These are phyloP conservation scores for Perodicticus potto DNA, from an alignment of 2,797 vertebrate genomes.

Conservation along the genomic window DNA sequence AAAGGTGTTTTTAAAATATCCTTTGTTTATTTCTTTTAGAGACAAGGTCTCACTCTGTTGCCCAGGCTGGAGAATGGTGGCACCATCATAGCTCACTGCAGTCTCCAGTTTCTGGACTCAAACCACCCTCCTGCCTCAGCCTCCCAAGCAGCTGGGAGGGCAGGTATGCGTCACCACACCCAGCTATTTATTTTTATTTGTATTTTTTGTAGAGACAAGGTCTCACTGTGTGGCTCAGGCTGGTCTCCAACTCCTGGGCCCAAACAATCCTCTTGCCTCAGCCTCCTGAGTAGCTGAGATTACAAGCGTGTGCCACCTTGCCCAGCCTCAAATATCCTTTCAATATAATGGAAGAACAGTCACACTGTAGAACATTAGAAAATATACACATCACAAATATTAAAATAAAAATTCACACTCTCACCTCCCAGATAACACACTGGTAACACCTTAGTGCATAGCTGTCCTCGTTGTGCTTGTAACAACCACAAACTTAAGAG, in stretches of 20 bases:
- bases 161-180: neutral
- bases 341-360: constrained; percentile 1
- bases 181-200: neutral
- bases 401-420: constrained; percentile 43
- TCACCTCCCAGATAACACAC: neutral
- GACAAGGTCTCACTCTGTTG: neutral
- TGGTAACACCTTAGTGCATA: neutral
- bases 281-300: neutral
- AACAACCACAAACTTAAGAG: neutral
- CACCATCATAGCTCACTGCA: neutral
- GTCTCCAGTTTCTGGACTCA: neutral
- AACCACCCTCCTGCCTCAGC: neutral
- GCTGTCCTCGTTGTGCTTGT: neutral
- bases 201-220: neutral
- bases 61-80: neutral
- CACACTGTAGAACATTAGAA: neutral
- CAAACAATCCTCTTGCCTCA: neutral
- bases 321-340: neutral
- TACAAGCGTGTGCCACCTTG: neutral
- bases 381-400: constrained; percentile 43
- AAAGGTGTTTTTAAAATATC: neutral
- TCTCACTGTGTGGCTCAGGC: neutral
- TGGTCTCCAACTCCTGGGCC: neutral
- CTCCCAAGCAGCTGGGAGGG: neutral
- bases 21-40: neutral